Evolutionary conservation across 2,113 vertebrate species (phyloP).

Genomic region (Amphiprion ocellaris): DNA sequence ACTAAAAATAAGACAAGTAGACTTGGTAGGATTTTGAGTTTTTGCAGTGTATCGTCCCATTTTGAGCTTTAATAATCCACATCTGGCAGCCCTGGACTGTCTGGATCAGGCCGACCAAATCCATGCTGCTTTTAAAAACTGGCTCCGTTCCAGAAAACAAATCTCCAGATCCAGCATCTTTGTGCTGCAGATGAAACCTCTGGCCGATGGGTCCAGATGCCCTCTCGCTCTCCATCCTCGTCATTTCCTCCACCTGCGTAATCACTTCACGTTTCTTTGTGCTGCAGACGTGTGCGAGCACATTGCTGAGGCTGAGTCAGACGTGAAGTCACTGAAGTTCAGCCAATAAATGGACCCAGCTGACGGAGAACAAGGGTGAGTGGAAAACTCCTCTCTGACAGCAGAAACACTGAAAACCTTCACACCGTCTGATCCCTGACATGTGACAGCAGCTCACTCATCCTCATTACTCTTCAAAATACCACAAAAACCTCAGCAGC

Average conservation of each 20-base stretch:
- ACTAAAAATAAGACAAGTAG: too few species aligned
- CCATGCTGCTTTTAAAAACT: too few species aligned
- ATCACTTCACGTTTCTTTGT: neutral
- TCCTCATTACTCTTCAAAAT: neutral
- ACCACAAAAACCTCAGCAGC: neutral
- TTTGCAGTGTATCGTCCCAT: too few species aligned
- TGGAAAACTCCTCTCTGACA: constrained; percentile 61
- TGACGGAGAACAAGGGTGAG: constrained; percentile 7
- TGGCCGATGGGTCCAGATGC: too few species aligned
- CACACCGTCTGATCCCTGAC: neutral
- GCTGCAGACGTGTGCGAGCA: constrained; percentile 44
- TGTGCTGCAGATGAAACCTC: too few species aligned
- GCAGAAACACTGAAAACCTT: neutral
- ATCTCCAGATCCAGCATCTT: too few species aligned
- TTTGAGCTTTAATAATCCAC: too few species aligned
- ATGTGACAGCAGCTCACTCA: constrained; percentile 3
- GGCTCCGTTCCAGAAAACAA: too few species aligned
- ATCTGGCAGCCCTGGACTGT: too few species aligned
- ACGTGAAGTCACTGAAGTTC: constrained; percentile 33
- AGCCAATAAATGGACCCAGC: constrained; percentile 12
- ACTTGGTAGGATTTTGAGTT: too few species aligned
- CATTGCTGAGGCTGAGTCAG: constrained; percentile 64
- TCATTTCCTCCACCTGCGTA: constrained; percentile 31
- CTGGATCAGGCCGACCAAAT: too few species aligned
- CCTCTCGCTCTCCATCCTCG: neutral